Conservation (phyloP, 2,888 invertebrate species). For the Ochropacha duplaris region DNA sequence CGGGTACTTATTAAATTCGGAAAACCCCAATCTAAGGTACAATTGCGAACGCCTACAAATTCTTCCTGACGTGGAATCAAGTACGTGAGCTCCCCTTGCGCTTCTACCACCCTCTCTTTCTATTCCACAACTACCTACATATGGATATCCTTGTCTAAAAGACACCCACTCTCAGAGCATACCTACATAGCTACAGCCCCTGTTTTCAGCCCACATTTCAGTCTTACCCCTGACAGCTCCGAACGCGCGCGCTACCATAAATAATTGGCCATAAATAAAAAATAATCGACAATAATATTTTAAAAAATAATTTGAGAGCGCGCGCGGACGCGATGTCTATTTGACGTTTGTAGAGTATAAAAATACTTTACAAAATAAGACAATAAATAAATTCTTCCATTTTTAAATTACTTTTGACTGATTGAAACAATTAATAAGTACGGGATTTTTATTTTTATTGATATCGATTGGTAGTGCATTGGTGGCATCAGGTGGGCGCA, state of each 20-base stretch:
- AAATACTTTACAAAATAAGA: slow-evolving; percentile 21
- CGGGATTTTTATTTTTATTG: not conserved
- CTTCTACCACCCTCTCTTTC: slow-evolving; percentile 35
- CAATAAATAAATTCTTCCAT: slow-evolving; percentile 16
- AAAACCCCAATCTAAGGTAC: slow-evolving; percentile 66
- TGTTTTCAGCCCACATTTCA: slow-evolving; percentile 66
- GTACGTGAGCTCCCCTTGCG: slow-evolving; percentile 58
- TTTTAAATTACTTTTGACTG: slow-evolving; percentile 3
- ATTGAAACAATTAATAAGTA: slow-evolving; percentile 13
- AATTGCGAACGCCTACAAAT: slow-evolving; percentile 73
- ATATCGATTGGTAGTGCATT: slow-evolving; percentile 21
- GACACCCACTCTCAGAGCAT: slow-evolving; percentile 67
- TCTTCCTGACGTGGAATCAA: slow-evolving; percentile 57
- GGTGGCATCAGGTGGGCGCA: slow-evolving; percentile 33
- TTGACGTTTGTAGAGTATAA: slow-evolving; percentile 34
- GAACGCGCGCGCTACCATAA: slow-evolving; percentile 30
- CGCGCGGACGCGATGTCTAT: slow-evolving; percentile 44
- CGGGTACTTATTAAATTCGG: slow-evolving; percentile 61
- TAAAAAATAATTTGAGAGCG: slow-evolving; percentile 29
- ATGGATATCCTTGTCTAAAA: slow-evolving; percentile 42
- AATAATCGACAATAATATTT: slow-evolving; percentile 37
- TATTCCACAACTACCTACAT: slow-evolving; percentile 15
- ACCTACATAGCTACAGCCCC: slow-evolving; percentile 61
- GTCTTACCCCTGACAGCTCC: slow-evolving; percentile 53
- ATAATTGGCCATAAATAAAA: slow-evolving; percentile 4